A percentile compares a stretch with the other conserved stretches of the same genome.
phyloP scores from a whole-genome alignment of 2,888 invertebrate species.

The Cancer borealis region DNA sequence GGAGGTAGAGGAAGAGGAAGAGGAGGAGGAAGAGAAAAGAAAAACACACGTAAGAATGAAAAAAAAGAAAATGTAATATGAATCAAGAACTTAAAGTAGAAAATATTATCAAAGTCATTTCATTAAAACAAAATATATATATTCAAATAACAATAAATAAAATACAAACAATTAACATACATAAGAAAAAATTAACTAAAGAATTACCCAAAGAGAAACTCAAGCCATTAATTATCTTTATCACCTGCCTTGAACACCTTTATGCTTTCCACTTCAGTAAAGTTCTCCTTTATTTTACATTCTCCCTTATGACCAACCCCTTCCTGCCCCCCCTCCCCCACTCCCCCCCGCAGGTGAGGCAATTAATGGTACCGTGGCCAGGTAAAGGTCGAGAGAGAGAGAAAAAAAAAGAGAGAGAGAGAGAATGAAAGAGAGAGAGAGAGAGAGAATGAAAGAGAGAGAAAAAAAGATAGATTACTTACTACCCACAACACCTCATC shows the following conservation, averaged over 20 bases:
- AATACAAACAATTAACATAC: not conserved
- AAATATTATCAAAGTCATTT: not conserved
- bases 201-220: not conserved
- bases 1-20: not conserved
- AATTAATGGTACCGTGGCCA: constrained; percentile 4
- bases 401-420: constrained; percentile 24
- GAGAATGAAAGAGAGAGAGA: constrained; percentile 36
- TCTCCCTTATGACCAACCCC: not conserved
- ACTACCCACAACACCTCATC: not conserved
- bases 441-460: not conserved
- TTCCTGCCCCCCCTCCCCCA: not conserved
- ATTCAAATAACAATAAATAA: not conserved
- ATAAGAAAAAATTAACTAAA: no score
- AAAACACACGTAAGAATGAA: not conserved
- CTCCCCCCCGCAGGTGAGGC: not conserved
- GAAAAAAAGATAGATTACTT: not conserved
- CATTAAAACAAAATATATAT: not conserved
- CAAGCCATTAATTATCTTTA: not conserved
- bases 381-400: constrained; percentile 23
- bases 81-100: not conserved
- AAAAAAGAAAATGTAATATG: not conserved
- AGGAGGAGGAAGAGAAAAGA: not conserved
- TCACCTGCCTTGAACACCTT: constrained; percentile 2
- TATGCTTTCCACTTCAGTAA: not conserved
- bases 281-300: not conserved